phyloP scores from a whole-genome alignment of 2,113 vertebrate species.

The Lepus timidus region DNA sequence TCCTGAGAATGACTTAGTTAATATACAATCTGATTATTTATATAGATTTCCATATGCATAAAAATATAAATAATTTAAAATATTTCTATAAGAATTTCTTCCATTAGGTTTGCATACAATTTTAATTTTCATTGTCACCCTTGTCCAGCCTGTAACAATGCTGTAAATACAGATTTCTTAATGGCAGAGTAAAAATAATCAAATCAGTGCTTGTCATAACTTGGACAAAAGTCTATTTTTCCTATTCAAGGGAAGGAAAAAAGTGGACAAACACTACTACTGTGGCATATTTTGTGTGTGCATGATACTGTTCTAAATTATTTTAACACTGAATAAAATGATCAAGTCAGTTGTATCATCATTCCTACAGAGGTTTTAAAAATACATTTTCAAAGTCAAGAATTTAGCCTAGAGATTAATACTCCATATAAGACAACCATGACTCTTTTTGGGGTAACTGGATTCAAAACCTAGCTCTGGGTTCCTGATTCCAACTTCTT shows the following conservation, averaged over 20 bases:
- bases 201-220: neutral
- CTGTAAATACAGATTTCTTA: neutral
- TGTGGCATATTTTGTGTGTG: neutral
- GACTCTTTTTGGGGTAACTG: no score
- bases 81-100: constrained; percentile 14
- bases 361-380: neutral
- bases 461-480: no score
- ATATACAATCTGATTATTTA: neutral
- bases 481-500: no score
- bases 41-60: neutral
- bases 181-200: neutral
- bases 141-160: neutral
- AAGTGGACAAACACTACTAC: neutral
- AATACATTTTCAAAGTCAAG: no score
- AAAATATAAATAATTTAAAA: neutral
- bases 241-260: neutral
- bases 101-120: neutral
- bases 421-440: no score
- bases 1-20: neutral
- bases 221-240: neutral
- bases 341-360: neutral
- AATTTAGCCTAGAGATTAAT: no score
- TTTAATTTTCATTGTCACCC: neutral
- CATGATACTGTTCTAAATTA: neutral
- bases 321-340: neutral